These are phyloP conservation scores for Maniola hyperantus DNA, from an alignment of 2,888 invertebrate species.

Conservation along the genomic window DNA sequence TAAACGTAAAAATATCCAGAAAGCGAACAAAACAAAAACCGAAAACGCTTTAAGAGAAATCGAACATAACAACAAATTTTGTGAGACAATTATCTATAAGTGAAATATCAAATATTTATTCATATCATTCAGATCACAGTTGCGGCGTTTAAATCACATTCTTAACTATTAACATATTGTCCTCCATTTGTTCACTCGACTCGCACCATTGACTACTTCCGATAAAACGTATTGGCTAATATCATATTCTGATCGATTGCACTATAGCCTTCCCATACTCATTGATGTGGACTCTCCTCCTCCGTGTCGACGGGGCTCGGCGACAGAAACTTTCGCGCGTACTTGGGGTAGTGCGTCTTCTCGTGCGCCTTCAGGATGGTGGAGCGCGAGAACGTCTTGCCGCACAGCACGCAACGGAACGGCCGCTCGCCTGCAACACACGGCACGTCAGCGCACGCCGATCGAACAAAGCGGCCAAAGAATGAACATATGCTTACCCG, in stretches of 20 bases:
- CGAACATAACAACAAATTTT: slow-evolving; percentile 58
- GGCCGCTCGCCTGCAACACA: slow-evolving; percentile 88
- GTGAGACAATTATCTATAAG: slow-evolving; percentile 79
- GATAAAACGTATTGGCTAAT: slow-evolving; percentile 58
- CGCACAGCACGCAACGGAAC: slow-evolving; percentile 93
- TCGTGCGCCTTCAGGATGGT: slow-evolving; percentile 96
- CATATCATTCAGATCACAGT: slow-evolving; percentile 84
- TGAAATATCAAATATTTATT: slow-evolving; percentile 83
- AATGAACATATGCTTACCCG: slow-evolving; percentile 81
- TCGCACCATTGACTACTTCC: slow-evolving; percentile 68
- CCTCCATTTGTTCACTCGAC: slow-evolving; percentile 75
- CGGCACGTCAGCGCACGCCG: background rate
- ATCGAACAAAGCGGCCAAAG: background rate
- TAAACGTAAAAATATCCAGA: slow-evolving; percentile 59
- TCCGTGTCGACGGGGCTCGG: slow-evolving; percentile 93
- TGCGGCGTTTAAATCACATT: slow-evolving; percentile 83
- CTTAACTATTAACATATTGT: slow-evolving; percentile 81
- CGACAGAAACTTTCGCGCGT: slow-evolving; percentile 93
- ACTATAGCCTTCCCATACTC: slow-evolving; percentile 55
- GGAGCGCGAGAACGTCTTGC: slow-evolving; percentile 94
- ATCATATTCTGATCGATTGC: slow-evolving; percentile 54
- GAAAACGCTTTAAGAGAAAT: slow-evolving; percentile 43
- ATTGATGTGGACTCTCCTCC: slow-evolving; percentile 90
- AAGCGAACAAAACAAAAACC: slow-evolving; percentile 54
- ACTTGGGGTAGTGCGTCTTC: slow-evolving; percentile 96